A percentile compares a stretch with the other conserved stretches of the same genome.
phyloP scores from a whole-genome alignment of 2,113 vertebrate genomes.

The Climacteris rufus region DNA sequence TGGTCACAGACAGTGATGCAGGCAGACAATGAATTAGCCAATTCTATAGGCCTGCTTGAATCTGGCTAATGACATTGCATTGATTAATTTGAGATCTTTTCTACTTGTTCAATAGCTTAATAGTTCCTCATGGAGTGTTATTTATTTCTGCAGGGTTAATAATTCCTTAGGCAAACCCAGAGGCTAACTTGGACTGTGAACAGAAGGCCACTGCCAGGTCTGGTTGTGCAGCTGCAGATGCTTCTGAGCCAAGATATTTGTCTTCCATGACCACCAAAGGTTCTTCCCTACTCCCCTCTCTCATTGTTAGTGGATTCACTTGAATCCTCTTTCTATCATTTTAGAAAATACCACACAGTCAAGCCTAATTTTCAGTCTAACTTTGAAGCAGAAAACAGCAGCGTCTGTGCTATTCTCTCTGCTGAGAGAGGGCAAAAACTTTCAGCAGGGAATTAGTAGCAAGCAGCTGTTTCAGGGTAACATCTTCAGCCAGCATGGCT shows the following conservation, averaged over 20 bases:
- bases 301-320: background rate
- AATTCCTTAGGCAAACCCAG: background rate
- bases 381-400: background rate
- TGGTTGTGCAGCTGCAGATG: background rate
- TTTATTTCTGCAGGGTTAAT: background rate
- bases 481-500: background rate
- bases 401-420: background rate
- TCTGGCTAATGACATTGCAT: background rate
- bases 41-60: background rate
- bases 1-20: background rate
- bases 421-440: background rate
- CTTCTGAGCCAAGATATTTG: background rate
- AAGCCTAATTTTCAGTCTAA: background rate
- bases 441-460: background rate
- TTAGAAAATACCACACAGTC: background rate
- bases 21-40: rapidly evolving
- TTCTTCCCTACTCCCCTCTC: background rate
- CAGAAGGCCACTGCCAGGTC: background rate
- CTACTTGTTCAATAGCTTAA: background rate
- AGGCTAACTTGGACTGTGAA: background rate
- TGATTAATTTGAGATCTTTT: background rate
- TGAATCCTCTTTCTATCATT: background rate
- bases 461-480: background rate
- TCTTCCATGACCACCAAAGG: background rate
- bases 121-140: background rate